Evolutionary conservation across 1,140 invertebrate species (phyloP).

Genomic region (Grapholita molesta): DNA sequence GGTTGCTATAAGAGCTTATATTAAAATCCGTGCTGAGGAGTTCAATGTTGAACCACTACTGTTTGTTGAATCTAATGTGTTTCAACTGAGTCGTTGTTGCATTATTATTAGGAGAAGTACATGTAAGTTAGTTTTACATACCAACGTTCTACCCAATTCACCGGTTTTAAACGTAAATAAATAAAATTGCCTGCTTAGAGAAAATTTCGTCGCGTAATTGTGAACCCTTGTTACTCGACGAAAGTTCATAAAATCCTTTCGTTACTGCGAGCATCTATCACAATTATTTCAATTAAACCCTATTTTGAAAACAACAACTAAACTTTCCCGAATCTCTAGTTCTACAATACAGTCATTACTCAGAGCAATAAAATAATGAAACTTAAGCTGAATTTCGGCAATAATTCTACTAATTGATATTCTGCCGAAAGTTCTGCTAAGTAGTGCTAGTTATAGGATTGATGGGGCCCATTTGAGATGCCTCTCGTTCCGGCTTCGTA

Average conservation of each 20-base stretch:
- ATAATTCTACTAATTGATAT: constrained; percentile 1
- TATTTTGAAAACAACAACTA: not conserved
- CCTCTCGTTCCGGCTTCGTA: constrained; percentile 68
- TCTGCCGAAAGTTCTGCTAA: constrained; percentile 1
- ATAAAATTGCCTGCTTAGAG: too few relatives aligned
- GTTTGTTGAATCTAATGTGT: too few relatives aligned
- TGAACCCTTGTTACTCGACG: too few relatives aligned
- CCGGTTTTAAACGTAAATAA: too few relatives aligned
- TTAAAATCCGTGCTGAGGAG: too few relatives aligned
- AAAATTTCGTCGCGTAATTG: too few relatives aligned
- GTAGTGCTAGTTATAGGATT: constrained; percentile 38
- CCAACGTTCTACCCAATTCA: too few relatives aligned
- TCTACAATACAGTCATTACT: not conserved
- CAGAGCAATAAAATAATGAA: not conserved
- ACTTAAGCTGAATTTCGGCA: not conserved
- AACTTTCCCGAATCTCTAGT: not conserved
- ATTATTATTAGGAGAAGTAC: too few relatives aligned
- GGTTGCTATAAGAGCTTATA: too few relatives aligned
- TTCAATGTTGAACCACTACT: too few relatives aligned
- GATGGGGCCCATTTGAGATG: constrained; percentile 59
- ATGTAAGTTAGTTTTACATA: too few relatives aligned
- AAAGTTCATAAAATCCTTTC: not conserved
- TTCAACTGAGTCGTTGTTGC: too few relatives aligned
- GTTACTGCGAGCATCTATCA: not conserved
- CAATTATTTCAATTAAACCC: not conserved